A percentile compares a stretch with the other conserved stretches of the same genome.
Conservation (phyloP, 2,888 invertebrate genomes). For the Melanargia galathea region DNA sequence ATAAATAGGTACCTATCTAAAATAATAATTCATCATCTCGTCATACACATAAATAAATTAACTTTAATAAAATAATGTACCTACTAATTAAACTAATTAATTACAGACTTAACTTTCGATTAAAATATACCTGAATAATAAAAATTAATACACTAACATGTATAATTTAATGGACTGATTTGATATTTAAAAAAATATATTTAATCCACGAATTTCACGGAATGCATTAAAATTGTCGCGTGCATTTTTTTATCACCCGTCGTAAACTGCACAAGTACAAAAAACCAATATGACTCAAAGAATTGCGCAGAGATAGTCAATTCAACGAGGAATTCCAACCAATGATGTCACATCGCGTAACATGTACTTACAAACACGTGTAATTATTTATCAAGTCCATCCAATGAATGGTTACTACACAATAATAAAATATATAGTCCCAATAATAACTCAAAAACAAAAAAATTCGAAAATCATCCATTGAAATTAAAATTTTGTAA, state of each 20-base stretch:
- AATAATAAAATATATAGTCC: not conserved
- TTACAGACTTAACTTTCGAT: no score
- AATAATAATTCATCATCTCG: no score
- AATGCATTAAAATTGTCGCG: not conserved
- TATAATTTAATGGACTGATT: no score
- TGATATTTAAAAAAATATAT: no score
- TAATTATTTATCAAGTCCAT: not conserved
- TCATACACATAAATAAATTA: no score
- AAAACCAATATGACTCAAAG: slow-evolving; percentile 28
- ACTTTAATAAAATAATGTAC: no score
- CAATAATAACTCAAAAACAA: not conserved
- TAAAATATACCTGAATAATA: no score
- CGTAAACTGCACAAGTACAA: not conserved
- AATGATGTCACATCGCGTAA: slow-evolving; percentile 29
- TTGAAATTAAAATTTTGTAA: not conserved
- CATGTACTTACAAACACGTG: slow-evolving; percentile 3
- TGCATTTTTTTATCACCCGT: slow-evolving; percentile 1
- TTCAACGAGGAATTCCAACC: slow-evolving; percentile 33
- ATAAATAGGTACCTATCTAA: no score
- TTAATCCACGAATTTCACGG: not conserved
- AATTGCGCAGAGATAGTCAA: slow-evolving; percentile 22
- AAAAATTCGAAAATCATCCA: no score
- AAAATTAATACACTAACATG: no score
- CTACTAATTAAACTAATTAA: no score
- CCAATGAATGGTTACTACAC: not conserved